Evolutionary conservation across 2,888 invertebrate species (phyloP).

Genomic region (Portevinia maculata): DNA sequence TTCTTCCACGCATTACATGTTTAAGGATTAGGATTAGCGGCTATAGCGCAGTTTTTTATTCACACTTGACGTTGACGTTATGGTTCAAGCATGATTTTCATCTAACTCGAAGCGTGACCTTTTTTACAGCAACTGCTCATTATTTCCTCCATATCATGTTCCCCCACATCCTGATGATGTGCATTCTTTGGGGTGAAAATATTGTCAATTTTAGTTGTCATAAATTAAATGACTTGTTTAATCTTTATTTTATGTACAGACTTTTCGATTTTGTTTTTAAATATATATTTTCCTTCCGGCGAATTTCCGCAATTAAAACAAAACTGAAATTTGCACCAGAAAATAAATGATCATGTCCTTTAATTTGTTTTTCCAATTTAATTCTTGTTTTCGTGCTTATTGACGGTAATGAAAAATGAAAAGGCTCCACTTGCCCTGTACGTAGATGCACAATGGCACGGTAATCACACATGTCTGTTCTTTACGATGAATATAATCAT

Average conservation of each 20-base stretch:
- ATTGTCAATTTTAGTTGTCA: slow-evolving; percentile 21
- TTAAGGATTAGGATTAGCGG: no score
- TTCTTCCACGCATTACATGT: no score
- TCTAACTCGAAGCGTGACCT: no score
- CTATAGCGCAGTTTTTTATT: no score
- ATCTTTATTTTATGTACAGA: slow-evolving; percentile 14
- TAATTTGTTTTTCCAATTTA: slow-evolving; percentile 1
- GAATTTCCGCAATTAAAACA: slow-evolving; percentile 51
- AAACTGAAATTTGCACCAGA: slow-evolving; percentile 31
- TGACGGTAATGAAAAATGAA: slow-evolving; percentile 19
- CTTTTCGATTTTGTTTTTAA: slow-evolving; percentile 2
- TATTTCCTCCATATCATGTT: neutral
- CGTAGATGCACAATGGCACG: neutral
- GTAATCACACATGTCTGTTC: slow-evolving; percentile 15
- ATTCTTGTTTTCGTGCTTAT: slow-evolving; percentile 18
- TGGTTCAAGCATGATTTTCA: no score
- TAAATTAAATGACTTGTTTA: slow-evolving; percentile 22
- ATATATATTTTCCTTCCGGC: slow-evolving; percentile 8
- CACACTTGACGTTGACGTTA: no score
- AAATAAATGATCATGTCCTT: slow-evolving; percentile 18
- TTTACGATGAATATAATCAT: slow-evolving; percentile 36
- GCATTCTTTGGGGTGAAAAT: neutral
- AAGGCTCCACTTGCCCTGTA: slow-evolving; percentile 3
- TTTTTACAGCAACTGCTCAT: no score
- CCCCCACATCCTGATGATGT: neutral